These are phyloP conservation scores for Aythya baeri DNA, from an alignment of 2,113 vertebrate species.

Conservation along the genomic window DNA sequence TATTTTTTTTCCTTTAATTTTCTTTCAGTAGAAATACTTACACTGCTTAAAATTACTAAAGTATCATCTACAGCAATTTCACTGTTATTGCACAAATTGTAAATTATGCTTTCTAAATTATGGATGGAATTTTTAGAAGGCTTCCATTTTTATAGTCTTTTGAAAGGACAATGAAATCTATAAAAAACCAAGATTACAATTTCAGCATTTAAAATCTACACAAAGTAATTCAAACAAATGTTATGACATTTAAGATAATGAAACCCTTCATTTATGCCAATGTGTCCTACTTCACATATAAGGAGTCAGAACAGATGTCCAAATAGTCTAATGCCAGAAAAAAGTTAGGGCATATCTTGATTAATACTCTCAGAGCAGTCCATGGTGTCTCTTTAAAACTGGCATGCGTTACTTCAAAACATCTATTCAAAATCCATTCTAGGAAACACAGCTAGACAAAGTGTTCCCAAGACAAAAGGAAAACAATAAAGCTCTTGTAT, in stretches of 20 bases:
- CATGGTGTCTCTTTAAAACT: conserved; percentile 79
- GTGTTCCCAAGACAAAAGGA: conserved; percentile 75
- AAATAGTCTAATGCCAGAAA: conserved; percentile 81
- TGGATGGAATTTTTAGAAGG: conserved; percentile 64
- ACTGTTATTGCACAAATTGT: conserved; percentile 70
- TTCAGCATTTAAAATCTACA: conserved; percentile 81
- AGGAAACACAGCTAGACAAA: conserved; percentile 77
- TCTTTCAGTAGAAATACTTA: conserved; percentile 72
- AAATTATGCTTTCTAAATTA: conserved; percentile 77
- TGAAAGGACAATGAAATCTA: conserved; percentile 79
- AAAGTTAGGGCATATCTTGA: conserved; percentile 81
- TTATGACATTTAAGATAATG: conserved; percentile 87
- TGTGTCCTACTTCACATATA: conserved; percentile 79
- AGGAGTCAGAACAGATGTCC: conserved; percentile 84
- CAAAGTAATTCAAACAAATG: conserved; percentile 84
- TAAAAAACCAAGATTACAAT: conserved; percentile 75
- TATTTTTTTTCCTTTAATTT: conserved; percentile 45
- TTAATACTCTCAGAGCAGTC: conserved; percentile 74
- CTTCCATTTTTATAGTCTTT: conserved; percentile 62
- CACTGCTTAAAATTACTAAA: conserved; percentile 66
- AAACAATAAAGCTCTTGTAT: conserved; percentile 74
- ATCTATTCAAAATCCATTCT: conserved; percentile 78
- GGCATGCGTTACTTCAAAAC: conserved; percentile 73
- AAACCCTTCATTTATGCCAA: conserved; percentile 79
- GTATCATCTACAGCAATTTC: conserved; percentile 62